phyloP scores from a whole-genome alignment of 2,113 vertebrate genomes.

The Muntiacus muntjak region DNA sequence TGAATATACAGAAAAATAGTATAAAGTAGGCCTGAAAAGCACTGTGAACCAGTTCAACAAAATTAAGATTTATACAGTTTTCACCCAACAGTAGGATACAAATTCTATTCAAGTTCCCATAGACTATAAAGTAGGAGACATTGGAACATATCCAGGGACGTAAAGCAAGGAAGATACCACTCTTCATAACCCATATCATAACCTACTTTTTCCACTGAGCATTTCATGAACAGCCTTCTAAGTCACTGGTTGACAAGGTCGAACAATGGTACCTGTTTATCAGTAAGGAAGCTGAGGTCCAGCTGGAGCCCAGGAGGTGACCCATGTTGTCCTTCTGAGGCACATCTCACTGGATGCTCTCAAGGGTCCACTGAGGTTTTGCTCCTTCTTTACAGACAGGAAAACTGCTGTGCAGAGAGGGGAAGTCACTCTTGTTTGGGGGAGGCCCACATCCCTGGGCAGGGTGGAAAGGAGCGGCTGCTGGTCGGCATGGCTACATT shows the following conservation, averaged over 20 bases:
- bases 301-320: fast-evolving
- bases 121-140: neutral
- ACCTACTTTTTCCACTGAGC: neutral
- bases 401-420: neutral
- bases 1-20: neutral
- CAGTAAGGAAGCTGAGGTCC: neutral
- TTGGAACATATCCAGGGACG: neutral
- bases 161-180: neutral
- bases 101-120: neutral
- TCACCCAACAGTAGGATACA: neutral
- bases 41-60: neutral
- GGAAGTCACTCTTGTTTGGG: neutral
- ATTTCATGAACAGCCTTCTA: neutral
- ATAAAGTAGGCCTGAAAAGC: neutral
- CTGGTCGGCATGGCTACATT: neutral
- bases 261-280: fast-evolving
- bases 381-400: neutral
- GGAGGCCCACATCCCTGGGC: neutral
- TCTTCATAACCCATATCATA: neutral
- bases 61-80: neutral
- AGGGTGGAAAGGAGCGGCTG: neutral
- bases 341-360: neutral
- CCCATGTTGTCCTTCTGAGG: neutral
- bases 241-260: fast-evolving
- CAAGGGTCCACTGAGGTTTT: too few species aligned